phyloP scores from a whole-genome alignment of 2,888 invertebrate genomes.

The Gastrophysa polygoni region DNA sequence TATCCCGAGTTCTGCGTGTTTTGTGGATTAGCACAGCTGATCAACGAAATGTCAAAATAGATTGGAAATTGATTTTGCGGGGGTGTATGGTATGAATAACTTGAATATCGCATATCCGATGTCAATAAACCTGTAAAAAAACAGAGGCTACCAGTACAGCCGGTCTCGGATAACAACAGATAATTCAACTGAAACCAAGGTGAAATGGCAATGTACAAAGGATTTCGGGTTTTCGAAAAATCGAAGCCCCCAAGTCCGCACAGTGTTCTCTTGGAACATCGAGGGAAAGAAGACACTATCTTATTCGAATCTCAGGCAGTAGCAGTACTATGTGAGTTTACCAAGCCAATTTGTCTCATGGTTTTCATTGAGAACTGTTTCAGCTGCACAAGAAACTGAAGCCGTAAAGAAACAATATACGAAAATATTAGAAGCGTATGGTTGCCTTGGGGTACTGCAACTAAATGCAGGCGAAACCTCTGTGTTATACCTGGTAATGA shows the following conservation, averaged over 20 bases:
- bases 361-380: constrained; percentile 34
- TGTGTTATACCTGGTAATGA: constrained; percentile 86
- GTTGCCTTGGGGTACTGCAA: constrained; percentile 92
- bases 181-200: background rate
- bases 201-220: constrained; percentile 92
- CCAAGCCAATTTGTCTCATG: constrained; percentile 8
- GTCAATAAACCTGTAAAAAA: constrained; percentile 22
- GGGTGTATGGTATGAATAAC: constrained; percentile 24
- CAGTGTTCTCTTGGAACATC: constrained; percentile 87
- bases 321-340: constrained; percentile 75
- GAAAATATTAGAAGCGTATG: constrained; percentile 93
- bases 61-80: constrained; percentile 24
- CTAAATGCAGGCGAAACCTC: constrained; percentile 84
- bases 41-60: constrained; percentile 50
- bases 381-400: constrained; percentile 85
- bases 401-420: constrained; percentile 87
- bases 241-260: constrained; percentile 85
- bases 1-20: background rate
- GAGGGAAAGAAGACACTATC: constrained; percentile 83
- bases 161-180: background rate
- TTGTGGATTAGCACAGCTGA: background rate
- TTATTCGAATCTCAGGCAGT: constrained; percentile 93
- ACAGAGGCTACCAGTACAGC: background rate
- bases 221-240: constrained; percentile 89
- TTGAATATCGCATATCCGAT: constrained; percentile 19